Evolutionary conservation across 2,113 vertebrate genomes (phyloP), one percentile per base, ranked within the genome.

Genomic region (Forbesichthys agassizii): DNA sequence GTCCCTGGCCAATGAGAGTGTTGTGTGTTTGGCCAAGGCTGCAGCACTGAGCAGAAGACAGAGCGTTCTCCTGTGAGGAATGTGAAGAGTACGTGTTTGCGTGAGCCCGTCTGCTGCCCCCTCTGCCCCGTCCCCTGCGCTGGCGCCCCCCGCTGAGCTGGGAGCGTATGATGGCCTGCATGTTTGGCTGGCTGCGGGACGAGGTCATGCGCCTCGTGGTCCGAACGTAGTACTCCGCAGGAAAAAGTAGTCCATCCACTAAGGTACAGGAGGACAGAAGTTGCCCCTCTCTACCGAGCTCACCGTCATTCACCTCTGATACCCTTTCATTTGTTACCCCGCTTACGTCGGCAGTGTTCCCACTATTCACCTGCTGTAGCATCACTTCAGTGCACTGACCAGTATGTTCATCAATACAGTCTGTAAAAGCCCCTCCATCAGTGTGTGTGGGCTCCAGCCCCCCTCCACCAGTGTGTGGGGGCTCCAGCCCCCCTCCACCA

Each of bases 201-300:
- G 55, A 56, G 0, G 83, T 16, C 89, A 91, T 91, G 2, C 81
- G 88, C 42, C 89, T 83, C 0, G 89, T 91, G 64, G 89, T 91
- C 9, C 89, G 68, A 12, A 91, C 63, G 0, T 91, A 91, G 75
- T 91, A 91, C 61, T 91, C 89, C 6, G 56, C 78, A 1, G 89
- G 89, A 54, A 86, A 91, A 68, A 86, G 73, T 1, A 88, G 80
- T 66, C 89, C 89, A 1, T 91, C 89, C 55, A 86, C 83, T 12
- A 88, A 11, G 0, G 86, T 89, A 59, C 86, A 88, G 14, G 86
- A 88, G 46, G 84, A 86, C 4, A 78, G 4, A 36, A 86, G 49
- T 5, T 71, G 71, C 5, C 33, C 33, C 59, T 47, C 13, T 8
- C 18, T 57, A 20, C 61, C 65, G 8, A 4, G 13, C 20, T 16